Evolutionary conservation across 2,797 vertebrate genomes (phyloP).

Genomic region (Spinus pinus): DNA sequence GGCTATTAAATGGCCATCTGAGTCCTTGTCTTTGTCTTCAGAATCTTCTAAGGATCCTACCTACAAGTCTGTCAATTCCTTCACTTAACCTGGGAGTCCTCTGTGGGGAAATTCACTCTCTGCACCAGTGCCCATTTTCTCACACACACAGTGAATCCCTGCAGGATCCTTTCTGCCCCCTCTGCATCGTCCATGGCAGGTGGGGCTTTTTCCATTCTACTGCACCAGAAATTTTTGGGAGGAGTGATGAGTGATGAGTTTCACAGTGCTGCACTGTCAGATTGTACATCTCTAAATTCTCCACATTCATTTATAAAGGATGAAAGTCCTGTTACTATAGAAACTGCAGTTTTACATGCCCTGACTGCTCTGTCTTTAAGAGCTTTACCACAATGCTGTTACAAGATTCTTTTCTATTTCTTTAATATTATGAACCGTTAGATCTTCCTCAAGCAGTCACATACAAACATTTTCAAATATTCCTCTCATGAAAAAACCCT

Average conservation of each 20-base stretch:
- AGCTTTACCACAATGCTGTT: not conserved
- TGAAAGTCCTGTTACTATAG: constrained; percentile 55
- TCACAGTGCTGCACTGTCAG: not conserved
- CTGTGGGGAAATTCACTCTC: not conserved
- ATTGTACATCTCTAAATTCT: not conserved
- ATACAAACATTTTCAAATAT: constrained; percentile 1
- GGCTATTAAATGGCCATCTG: not conserved
- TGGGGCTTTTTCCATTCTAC: not conserved
- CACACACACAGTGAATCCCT: not conserved
- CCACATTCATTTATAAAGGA: constrained; percentile 34
- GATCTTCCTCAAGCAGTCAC: not conserved
- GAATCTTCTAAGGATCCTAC: not conserved
- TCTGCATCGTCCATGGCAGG: not conserved
- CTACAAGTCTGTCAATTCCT: not conserved
- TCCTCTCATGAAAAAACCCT: not conserved
- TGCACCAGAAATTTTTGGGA: not conserved
- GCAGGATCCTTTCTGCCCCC: not conserved
- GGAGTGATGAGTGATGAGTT: not conserved
- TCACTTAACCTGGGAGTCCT: not conserved
- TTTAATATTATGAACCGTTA: not conserved
- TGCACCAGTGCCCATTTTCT: not conserved
- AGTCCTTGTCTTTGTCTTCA: not conserved
- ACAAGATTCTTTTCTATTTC: not conserved
- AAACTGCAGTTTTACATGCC: constrained; percentile 48
- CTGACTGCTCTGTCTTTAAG: constrained; percentile 19